Percentiles rank a stretch among this genome's conserved stretches.
Evolutionary conservation across 1,140 invertebrate species (phyloP).

Genomic region (Gryon sp.): DNA sequence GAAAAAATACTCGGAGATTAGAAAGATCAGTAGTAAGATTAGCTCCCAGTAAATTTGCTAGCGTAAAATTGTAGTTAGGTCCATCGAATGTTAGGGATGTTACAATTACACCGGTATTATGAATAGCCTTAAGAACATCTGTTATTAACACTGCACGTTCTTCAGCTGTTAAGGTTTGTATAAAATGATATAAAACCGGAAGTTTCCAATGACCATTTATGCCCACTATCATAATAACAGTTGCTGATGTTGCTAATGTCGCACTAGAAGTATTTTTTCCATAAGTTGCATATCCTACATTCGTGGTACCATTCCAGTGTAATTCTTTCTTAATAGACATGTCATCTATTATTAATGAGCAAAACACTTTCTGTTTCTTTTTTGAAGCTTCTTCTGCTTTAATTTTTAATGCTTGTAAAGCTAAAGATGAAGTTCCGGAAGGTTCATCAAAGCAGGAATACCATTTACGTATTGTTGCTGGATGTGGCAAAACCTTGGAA

Average conservation of each 20-base stretch:
- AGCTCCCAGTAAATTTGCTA: conserved; percentile 22
- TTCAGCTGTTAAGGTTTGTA: conserved; percentile 31
- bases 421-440: background rate
- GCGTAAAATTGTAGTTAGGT: conserved; percentile 38
- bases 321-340: conserved; percentile 33
- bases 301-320: conserved; percentile 33
- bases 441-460: conserved; percentile 6
- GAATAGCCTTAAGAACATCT: conserved; percentile 17
- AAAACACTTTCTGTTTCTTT: conserved; percentile 2
- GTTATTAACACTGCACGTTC: conserved; percentile 56
- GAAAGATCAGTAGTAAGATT: conserved; percentile 2
- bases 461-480: conserved; percentile 13
- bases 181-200: conserved; percentile 66
- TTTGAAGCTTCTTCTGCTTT: background rate
- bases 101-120: conserved; percentile 49
- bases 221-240: conserved; percentile 62
- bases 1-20: conserved; percentile 48
- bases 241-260: no score
- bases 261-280: no score
- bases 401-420: conserved; percentile 7
- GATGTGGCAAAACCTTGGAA: conserved; percentile 13
- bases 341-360: conserved; percentile 23
- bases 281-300: no score
- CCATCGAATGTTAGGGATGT: conserved; percentile 66
- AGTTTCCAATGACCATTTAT: conserved; percentile 65